Evolutionary conservation across 2,888 invertebrate genomes (phyloP).

Genomic region (Tuta absoluta): DNA sequence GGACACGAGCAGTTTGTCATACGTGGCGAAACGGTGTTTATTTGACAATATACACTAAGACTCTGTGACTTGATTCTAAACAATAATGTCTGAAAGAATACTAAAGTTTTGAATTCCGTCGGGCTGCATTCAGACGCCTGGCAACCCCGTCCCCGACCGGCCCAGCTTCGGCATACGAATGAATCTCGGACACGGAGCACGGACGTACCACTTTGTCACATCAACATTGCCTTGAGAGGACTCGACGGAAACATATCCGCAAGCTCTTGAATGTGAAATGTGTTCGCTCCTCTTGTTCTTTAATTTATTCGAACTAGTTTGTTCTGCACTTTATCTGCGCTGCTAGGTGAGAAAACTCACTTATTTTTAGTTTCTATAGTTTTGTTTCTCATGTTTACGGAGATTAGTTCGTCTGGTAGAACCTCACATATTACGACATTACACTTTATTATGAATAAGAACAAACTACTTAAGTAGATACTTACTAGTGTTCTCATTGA

Average conservation of each 20-base stretch:
- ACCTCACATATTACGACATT: too few relatives aligned
- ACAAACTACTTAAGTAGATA: neutral
- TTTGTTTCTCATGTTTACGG: too few relatives aligned
- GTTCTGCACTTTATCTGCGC: constrained; percentile 7
- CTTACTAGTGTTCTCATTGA: neutral
- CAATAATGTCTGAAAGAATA: too few relatives aligned
- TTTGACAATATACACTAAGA: too few relatives aligned
- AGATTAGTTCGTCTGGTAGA: too few relatives aligned
- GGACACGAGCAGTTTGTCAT: too few relatives aligned
- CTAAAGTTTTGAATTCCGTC: too few relatives aligned
- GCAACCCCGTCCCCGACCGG: too few relatives aligned
- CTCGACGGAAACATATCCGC: constrained; percentile 33
- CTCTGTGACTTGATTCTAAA: too few relatives aligned
- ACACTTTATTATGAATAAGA: too few relatives aligned
- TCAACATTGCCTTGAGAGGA: constrained; percentile 33
- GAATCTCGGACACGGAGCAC: constrained; percentile 34
- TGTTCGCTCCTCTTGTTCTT: constrained; percentile 15
- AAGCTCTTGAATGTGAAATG: constrained; percentile 22
- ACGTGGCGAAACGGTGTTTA: too few relatives aligned
- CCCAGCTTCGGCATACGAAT: constrained; percentile 29
- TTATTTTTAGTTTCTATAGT: neutral
- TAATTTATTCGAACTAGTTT: constrained; percentile 7
- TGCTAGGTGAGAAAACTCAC: constrained; percentile 1
- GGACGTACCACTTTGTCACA: constrained; percentile 41
- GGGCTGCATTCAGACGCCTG: too few relatives aligned